Conservation (phyloP, 2,113 vertebrate species). For the Galeopterus variegatus region DNA sequence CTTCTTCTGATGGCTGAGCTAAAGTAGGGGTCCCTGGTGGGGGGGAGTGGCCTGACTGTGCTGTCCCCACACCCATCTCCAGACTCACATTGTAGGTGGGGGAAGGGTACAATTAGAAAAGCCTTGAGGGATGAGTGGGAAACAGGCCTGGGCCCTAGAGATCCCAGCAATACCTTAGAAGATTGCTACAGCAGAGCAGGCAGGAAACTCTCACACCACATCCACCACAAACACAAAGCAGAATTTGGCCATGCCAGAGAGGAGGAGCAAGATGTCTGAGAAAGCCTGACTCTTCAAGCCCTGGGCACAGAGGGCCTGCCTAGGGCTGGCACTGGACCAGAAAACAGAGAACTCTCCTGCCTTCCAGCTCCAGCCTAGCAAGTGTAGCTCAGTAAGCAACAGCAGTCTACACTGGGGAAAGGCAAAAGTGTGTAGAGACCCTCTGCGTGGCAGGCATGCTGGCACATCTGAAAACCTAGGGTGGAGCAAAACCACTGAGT, state of each 20-base stretch:
- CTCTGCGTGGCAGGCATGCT: fast-evolving
- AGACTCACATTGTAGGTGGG: background rate
- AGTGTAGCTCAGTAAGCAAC: background rate
- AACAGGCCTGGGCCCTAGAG: background rate
- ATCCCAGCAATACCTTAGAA: background rate
- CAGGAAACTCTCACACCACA: too few species aligned
- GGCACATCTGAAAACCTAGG: background rate
- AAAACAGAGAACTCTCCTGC: background rate
- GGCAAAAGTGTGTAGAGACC: background rate
- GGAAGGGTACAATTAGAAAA: background rate
- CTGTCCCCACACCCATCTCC: background rate
- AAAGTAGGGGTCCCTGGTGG: background rate
- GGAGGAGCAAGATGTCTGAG: background rate
- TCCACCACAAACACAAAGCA: background rate
- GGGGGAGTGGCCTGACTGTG: background rate
- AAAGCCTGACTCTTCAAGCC: background rate
- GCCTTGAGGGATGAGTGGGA: fast-evolving
- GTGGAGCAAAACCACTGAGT: background rate
- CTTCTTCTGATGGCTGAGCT: background rate
- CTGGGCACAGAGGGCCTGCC: background rate
- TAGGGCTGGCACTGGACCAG: background rate
- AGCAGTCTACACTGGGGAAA: fast-evolving
- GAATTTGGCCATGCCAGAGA: fast-evolving
- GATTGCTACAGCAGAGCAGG: fast-evolving
- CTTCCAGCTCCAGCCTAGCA: background rate